Evolutionary conservation across 2,113 vertebrate genomes (phyloP).

Genomic region (Seriola quinqueradiata): DNA sequence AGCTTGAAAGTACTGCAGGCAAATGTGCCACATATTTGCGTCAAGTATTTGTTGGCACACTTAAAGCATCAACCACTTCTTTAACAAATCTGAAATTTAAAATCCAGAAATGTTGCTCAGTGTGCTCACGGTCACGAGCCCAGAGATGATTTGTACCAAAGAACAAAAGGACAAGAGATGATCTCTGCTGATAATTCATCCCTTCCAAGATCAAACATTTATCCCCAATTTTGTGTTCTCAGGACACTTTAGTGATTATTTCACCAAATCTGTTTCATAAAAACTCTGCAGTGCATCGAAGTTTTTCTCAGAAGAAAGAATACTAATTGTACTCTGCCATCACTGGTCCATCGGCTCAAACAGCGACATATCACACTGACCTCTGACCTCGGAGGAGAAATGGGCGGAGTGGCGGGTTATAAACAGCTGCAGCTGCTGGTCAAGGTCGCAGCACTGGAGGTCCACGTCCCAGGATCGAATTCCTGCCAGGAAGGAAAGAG

Average conservation of each 20-base stretch:
- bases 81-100: neutral
- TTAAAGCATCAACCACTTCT: neutral
- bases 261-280: neutral
- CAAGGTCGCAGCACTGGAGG: conserved; percentile 88
- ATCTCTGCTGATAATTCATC: no score
- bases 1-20: no score
- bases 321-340: neutral
- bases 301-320: neutral
- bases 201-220: no score
- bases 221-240: no score
- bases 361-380: conserved; percentile 83
- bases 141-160: neutral
- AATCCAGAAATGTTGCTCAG: neutral
- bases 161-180: neutral
- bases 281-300: neutral
- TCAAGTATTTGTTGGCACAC: neutral
- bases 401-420: conserved; percentile 95
- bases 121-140: neutral
- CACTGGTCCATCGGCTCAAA: neutral
- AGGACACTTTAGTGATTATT: neutral
- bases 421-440: conserved; percentile 93
- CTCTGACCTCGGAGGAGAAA: conserved; percentile 97
- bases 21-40: neutral
- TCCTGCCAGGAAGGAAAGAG: conserved; percentile 81
- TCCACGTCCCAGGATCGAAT: conserved; percentile 94